phyloP scores from a whole-genome alignment of 2,113 vertebrate species.

The Fulica atra region DNA sequence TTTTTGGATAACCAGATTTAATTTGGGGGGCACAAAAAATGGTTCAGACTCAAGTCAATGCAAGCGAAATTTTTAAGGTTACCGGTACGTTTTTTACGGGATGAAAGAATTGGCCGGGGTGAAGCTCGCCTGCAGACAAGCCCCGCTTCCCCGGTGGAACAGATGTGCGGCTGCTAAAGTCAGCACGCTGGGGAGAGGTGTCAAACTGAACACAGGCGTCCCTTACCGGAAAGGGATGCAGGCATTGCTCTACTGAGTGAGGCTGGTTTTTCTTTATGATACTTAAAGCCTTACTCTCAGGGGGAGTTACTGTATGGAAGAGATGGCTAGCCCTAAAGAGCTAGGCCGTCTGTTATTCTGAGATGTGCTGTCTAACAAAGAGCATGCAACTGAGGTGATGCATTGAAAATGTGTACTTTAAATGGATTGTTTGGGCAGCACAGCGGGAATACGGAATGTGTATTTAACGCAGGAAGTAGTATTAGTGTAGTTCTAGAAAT shows the following conservation, averaged over 20 bases:
- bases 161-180: background rate
- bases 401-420: background rate
- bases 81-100: fast-evolving
- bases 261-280: background rate
- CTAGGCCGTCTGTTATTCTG: background rate
- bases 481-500: background rate
- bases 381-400: background rate
- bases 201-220: background rate
- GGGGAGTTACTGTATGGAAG: background rate
- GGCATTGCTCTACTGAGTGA: background rate
- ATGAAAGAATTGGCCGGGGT: background rate
- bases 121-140: fast-evolving
- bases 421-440: background rate
- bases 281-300: background rate
- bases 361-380: background rate
- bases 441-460: fast-evolving
- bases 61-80: background rate
- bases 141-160: background rate
- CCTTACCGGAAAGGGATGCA: background rate
- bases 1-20: background rate
- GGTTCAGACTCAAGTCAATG: background rate
- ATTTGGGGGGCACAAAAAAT: background rate
- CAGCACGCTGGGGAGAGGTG: background rate
- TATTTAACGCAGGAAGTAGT: background rate
- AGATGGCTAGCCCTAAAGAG: background rate